These are phyloP conservation scores for Amphiduros pacificus DNA, from an alignment of 2,888 invertebrate genomes.

Conservation along the genomic window DNA sequence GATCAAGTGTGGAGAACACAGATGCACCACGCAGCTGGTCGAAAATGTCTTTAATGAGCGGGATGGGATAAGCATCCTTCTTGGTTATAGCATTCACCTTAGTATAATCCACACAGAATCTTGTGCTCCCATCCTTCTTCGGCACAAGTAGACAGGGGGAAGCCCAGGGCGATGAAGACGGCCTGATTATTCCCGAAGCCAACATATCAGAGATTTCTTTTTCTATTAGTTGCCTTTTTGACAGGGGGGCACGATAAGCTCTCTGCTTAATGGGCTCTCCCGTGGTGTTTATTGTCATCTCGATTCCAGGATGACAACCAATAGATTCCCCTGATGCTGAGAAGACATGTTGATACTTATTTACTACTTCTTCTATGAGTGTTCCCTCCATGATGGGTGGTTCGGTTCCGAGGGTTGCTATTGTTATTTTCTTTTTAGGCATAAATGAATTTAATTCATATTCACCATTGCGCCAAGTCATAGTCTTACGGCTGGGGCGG, in stretches of 20 bases:
- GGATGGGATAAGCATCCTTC: conserved; percentile 1
- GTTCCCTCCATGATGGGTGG: too few species aligned
- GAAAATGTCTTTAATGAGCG: neutral
- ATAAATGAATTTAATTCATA: too few species aligned
- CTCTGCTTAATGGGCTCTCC: conserved; percentile 4
- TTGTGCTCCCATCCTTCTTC: conserved; percentile 1
- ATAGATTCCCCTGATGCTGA: neutral
- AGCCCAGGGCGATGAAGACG: conserved; percentile 1
- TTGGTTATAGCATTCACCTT: conserved; percentile 6
- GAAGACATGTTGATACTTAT: neutral
- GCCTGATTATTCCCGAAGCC: neutral
- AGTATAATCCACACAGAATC: conserved; percentile 1
- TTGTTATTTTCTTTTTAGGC: too few species aligned
- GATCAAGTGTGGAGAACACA: conserved; percentile 16
- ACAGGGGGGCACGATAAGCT: neutral
- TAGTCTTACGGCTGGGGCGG: too few species aligned
- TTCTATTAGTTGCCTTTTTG: neutral
- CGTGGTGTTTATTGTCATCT: neutral
- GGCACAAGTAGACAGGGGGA: neutral
- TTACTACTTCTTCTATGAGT: neutral
- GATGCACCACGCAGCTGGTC: neutral
- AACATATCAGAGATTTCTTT: neutral
- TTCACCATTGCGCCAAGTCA: too few species aligned
- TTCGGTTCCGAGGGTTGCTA: too few species aligned
- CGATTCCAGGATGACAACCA: neutral